Percentiles rank a stretch among this genome's conserved stretches.
These are phyloP conservation scores for Penaeus monodon DNA, from an alignment of 2,888 invertebrate species.

Conservation along the genomic window DNA sequence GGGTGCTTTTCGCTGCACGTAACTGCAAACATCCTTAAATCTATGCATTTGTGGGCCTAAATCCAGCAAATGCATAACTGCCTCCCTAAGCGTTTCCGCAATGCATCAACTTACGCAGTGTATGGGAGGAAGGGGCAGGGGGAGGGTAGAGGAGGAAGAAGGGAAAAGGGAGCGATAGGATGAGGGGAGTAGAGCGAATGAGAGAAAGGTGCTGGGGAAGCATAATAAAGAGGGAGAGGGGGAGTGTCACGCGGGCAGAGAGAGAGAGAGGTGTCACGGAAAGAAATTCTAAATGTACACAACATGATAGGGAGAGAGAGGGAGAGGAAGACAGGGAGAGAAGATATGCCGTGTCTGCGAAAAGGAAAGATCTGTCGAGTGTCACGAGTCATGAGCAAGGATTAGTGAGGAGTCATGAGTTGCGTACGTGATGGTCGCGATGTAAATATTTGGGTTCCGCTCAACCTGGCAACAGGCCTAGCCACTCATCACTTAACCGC, in stretches of 20 bases:
- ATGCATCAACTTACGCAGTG: neutral
- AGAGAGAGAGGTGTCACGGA: neutral
- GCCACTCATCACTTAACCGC: too few relatives aligned
- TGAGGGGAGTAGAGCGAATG: neutral
- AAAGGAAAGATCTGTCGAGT: neutral
- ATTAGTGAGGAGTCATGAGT: neutral
- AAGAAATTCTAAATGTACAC: too few relatives aligned
- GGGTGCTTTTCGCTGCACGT: too few relatives aligned
- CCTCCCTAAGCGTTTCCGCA: neutral
- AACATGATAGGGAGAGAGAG: too few relatives aligned
- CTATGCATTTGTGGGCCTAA: too few relatives aligned
- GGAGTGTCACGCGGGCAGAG: conserved; percentile 12
- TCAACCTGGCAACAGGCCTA: too few relatives aligned
- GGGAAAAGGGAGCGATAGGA: neutral
- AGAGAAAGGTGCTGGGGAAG: neutral
- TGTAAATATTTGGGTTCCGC: too few relatives aligned
- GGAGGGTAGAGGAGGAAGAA: neutral
- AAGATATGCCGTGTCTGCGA: too few relatives aligned
- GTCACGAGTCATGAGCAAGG: neutral
- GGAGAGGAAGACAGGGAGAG: too few relatives aligned
- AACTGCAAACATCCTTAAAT: too few relatives aligned
- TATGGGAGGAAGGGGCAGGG: neutral
- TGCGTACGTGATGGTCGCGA: neutral
- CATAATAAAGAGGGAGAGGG: neutral
- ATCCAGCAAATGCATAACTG: too few relatives aligned